phyloP scores from a whole-genome alignment of 64 coral and sea anemone species.

The Montipora foliosa region DNA sequence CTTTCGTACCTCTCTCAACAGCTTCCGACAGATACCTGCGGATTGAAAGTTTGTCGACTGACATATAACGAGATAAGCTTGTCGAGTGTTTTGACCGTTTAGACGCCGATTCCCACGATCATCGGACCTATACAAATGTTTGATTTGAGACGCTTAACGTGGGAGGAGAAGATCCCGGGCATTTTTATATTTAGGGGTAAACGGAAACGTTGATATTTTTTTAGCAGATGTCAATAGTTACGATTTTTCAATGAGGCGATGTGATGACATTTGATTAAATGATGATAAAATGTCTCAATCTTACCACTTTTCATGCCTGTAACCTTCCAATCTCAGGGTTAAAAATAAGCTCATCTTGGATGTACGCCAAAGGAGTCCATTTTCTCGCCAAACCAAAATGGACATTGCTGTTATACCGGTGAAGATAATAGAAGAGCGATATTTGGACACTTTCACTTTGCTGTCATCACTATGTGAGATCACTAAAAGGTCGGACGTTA shows the following conservation, averaged over 20 bases:
- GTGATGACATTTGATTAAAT: conserved; percentile 7
- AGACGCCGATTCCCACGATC: neutral
- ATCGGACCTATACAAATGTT: neutral
- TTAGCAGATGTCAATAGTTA: neutral
- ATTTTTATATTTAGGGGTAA: neutral
- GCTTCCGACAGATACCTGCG: conserved; percentile 20
- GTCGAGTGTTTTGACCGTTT: neutral
- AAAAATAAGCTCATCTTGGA: conserved; percentile 9
- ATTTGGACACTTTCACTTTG: neutral
- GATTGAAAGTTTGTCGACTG: neutral
- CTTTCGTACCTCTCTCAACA: conserved; percentile 22
- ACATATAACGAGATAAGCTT: conserved; percentile 3
- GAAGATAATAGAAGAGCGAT: neutral
- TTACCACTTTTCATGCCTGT: conserved; percentile 12
- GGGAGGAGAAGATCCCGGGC: neutral
- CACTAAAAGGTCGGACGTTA: neutral
- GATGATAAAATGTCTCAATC: conserved; percentile 13
- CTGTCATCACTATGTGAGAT: conserved; percentile 1
- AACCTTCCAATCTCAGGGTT: neutral
- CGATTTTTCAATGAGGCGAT: neutral
- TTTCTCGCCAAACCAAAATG: neutral
- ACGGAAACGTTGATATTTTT: neutral
- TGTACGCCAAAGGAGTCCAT: neutral
- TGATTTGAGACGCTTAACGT: neutral
- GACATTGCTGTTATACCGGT: neutral